Conservation (phyloP, 1,140 invertebrate genomes). For the Manduca sexta region DNA sequence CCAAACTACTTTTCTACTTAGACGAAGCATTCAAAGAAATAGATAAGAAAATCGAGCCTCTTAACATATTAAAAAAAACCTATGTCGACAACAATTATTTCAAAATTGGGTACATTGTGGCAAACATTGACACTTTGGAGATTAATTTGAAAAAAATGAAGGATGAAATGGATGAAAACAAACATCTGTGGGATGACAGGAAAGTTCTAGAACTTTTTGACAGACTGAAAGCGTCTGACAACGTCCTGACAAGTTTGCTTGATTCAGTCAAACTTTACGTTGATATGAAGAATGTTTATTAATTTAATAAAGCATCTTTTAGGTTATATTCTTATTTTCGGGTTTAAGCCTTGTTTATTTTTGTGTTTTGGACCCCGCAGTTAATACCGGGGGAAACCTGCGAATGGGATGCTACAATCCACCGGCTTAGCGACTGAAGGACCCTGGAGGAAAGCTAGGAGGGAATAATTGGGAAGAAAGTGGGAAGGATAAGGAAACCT, state of each 20-base stretch:
- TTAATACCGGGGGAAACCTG: no score
- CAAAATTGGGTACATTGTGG: constrained; percentile 39
- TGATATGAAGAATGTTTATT: no score
- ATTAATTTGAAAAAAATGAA: constrained; percentile 32
- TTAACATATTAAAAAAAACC: constrained; percentile 19
- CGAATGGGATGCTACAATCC: no score
- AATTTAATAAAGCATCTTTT: no score
- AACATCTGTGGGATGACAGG: constrained; percentile 23
- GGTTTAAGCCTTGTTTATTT: no score
- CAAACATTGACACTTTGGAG: constrained; percentile 32
- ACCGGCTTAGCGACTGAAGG: no score
- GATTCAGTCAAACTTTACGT: constrained; percentile 15
- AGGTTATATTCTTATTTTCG: no score
- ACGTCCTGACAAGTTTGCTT: constrained; percentile 18
- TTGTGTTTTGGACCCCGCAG: no score
- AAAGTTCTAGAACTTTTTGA: constrained; percentile 37
- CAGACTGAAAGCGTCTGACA: constrained; percentile 26
- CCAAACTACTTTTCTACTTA: constrained; percentile 29
- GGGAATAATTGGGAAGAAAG: no score
- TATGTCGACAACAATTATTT: constrained; percentile 20
- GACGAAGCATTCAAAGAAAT: constrained; percentile 34
- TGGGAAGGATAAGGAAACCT: no score
- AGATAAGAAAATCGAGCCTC: constrained; percentile 22
- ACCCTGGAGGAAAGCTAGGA: no score
- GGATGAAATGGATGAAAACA: constrained; percentile 21